Evolutionary conservation across 2,113 vertebrate species (phyloP), one percentile per base, ranked within the genome.

Genomic region (Tenrec ecaudatus): DNA sequence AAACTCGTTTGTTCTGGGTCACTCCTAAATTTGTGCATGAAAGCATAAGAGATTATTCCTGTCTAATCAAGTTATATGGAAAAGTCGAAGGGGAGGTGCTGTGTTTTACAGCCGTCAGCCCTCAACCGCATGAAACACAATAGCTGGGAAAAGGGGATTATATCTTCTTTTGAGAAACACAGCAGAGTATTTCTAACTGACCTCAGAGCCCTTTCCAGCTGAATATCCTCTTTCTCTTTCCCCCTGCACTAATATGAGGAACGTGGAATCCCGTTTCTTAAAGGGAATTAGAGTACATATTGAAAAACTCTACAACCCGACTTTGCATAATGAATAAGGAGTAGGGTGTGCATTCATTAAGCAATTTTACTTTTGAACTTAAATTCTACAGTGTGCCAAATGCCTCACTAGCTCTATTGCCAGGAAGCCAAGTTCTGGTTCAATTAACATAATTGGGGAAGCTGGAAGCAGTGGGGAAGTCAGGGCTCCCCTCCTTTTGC

Each of bases 61-160:
- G 98, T 98, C 98, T 98, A 98, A 98, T 98, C 98, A 98, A 98
- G 98, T 98, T 98, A 98, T 97, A 97, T 97, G 97, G 98, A 98
- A 98, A 98, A 98, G 97, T 98, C 98, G 98, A 98, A 98, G 97
- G 97, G 97, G 97, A 98, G 98, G 98, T 97, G 96, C 97, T 97
- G 4, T 96, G 97, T 98, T 98, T 98, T 98, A 97, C 79, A 98
- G 97, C 92, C 96, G 96, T 96, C 97, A 97, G 83, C 96, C 96
- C 96, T 97, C 97, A 92, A 95, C 97, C 97, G 96, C 97, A 97
- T 97, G 94, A 96, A 97, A 96, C 96, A 98, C 95, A 98, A 98
- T 98, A 96, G 96, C 95, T 96, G 84, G 83, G 80, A 96, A 97
- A 97, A 97, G 77, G 96, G 97, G 82, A 98, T 98, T 98, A 97